Conservation (phyloP, 2,113 vertebrate genomes). For the Anhinga anhinga region DNA sequence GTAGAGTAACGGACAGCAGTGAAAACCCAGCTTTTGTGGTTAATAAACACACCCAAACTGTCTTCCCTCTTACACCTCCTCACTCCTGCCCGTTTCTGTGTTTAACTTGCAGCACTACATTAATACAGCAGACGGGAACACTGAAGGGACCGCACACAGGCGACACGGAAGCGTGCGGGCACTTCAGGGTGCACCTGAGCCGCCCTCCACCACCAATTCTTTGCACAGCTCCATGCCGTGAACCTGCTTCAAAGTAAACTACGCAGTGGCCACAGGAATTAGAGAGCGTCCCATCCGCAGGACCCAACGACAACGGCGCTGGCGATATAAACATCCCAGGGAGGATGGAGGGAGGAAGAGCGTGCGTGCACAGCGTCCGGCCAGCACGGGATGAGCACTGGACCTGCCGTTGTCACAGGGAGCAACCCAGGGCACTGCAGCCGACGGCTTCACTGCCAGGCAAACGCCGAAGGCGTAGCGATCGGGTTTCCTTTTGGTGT, state of each 20-base stretch:
- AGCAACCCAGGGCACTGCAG: not conserved
- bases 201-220: not conserved
- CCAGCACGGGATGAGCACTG: not conserved
- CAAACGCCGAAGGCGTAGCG: not conserved
- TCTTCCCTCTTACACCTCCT: not conserved
- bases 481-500: no score
- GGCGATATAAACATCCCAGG: no score
- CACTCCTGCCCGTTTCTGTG: not conserved
- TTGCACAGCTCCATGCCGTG: accelerated
- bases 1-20: not conserved
- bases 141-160: accelerated
- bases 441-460: not conserved
- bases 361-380: accelerated
- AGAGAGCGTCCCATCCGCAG: not conserved
- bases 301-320: accelerated
- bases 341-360: no score
- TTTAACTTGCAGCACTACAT: not conserved
- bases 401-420: no score
- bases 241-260: not conserved
- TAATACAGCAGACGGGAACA: not conserved
- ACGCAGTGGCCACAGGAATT: accelerated
- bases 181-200: accelerated
- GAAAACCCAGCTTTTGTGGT: not conserved
- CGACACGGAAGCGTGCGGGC: not conserved
- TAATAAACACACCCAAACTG: not conserved